Base-by-base conservation (phyloP, 1,140 invertebrate species). In the Ips nitidus region DNA sequence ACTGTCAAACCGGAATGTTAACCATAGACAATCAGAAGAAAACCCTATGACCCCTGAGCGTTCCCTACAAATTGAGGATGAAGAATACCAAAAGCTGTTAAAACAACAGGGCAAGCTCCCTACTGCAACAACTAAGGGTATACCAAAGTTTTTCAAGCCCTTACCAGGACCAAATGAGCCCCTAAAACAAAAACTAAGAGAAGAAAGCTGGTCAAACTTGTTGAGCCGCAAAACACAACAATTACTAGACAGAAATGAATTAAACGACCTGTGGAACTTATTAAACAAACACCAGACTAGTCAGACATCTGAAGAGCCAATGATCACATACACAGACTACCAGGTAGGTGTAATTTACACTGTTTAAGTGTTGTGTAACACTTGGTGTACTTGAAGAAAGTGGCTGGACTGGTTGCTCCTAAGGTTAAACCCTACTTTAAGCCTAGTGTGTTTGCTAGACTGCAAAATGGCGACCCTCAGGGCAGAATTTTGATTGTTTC, bases 321-420 rank as follows among this genome's bases (percentile, higher is more conserved):
- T 92, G 72, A 92, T 97, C 43, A 91, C 89, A 80, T 97, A 95
- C 80, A 82, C 89, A 55, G 91, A 94, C 75, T 98, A 93, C 77
- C 86, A 89, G 70, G 68, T 70, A 47, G n/a, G 65, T 65, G 6
- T 50, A 45, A 38, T 62, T 59, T 41, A 1, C 7, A 6, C 41
- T 47, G 8, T 22, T n/a, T 40, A 3, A 42, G 7, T 40, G 7
- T 41, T 59, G 42, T 4, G 45, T 5, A 4, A 3, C 37, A 36
- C 22, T 22, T 22, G 22, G 22, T 22, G 22, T 22, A 22, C 22
- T 22, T 36, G 8, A 8, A 62, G 42, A 62, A 40, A 62, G 60
- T 62, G 8, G 60, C 45, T 50, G 36, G 86, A 65, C 79, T 90
- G 63, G 88, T 91, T 39, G 89, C 71, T 37, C 61, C 81, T 50